Evolutionary conservation across 2,888 invertebrate genomes (phyloP).

Genomic region (Diploptera punctata): DNA sequence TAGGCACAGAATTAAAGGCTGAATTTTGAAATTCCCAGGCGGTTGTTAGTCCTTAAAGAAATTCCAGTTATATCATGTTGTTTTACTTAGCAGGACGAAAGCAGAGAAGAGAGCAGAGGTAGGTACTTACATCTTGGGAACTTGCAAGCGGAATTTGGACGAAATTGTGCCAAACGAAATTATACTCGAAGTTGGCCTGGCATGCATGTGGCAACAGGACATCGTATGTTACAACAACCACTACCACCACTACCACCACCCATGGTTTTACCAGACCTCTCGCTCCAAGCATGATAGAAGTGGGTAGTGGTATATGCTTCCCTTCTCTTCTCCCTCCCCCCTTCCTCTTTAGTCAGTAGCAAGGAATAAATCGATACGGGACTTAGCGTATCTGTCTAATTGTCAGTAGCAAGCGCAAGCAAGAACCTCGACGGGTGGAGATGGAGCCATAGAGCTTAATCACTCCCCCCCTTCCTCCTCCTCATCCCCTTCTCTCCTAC

Average conservation of each 20-base stretch:
- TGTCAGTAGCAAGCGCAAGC: constrained; percentile 53
- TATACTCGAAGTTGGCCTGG: neutral
- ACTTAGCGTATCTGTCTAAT: constrained; percentile 57
- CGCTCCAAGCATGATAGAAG: constrained; percentile 12
- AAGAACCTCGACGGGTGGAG: constrained; percentile 40
- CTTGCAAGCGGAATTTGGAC: too few relatives aligned
- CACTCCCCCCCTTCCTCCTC: constrained; percentile 55
- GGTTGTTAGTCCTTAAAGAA: too few relatives aligned
- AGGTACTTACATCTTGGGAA: constrained; percentile 7
- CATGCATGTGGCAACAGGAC: constrained; percentile 4
- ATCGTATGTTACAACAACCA: constrained; percentile 1
- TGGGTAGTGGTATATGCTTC: constrained; percentile 29
- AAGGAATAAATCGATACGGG: constrained; percentile 44
- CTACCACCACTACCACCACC: too few relatives aligned
- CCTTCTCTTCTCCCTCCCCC: constrained; percentile 37
- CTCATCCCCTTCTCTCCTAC: constrained; percentile 48
- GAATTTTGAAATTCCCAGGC: too few relatives aligned
- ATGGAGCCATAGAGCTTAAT: constrained; percentile 63
- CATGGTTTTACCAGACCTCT: neutral
- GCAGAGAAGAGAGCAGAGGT: too few relatives aligned
- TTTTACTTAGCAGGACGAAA: too few relatives aligned
- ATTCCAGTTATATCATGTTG: too few relatives aligned
- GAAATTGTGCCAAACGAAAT: too few relatives aligned
- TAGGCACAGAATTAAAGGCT: too few relatives aligned
- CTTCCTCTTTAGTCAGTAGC: constrained; percentile 32